A percentile compares a stretch with the other conserved stretches of the same genome.
These are phyloP conservation scores for Noctua fimbriata DNA, from an alignment of 2,888 invertebrate genomes.

Conservation along the genomic window DNA sequence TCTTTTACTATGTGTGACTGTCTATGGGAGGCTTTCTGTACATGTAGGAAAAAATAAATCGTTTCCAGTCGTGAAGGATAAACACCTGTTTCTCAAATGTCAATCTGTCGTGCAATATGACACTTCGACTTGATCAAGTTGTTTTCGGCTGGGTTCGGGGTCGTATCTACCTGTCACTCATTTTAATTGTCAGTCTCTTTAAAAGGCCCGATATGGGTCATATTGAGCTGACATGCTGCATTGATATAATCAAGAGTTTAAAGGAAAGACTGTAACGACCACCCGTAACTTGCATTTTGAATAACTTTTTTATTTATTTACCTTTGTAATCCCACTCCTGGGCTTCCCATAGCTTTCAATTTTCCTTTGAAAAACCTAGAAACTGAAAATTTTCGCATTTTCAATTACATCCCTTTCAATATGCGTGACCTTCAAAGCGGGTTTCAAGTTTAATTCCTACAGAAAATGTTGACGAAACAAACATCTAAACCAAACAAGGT, in stretches of 20 bases:
- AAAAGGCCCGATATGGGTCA: not conserved
- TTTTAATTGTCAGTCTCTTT: not conserved
- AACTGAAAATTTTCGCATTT: not conserved
- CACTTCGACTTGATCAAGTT: not conserved
- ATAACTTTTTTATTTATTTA: no score
- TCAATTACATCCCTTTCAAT: not conserved
- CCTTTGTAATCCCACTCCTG: no score
- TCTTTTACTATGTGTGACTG: not conserved
- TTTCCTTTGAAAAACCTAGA: not conserved
- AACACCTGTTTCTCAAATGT: not conserved
- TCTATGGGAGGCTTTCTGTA: not conserved
- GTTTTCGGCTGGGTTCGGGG: not conserved
- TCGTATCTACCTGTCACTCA: not conserved
- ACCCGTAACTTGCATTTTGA: not conserved
- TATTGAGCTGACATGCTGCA: not conserved
- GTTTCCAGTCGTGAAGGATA: not conserved
- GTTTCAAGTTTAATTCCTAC: constrained; percentile 33
- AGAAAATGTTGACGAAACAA: constrained; percentile 36
- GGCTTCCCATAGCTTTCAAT: not conserved
- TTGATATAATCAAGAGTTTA: not conserved
- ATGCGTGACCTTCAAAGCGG: constrained; percentile 13
- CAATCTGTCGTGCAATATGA: not conserved
- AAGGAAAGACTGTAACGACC: not conserved
- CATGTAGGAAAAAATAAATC: constrained; percentile 2
- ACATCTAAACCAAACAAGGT: constrained; percentile 12